Evolutionary conservation across 2,797 vertebrate species (phyloP).

Genomic region (Hybognathus amarus): DNA sequence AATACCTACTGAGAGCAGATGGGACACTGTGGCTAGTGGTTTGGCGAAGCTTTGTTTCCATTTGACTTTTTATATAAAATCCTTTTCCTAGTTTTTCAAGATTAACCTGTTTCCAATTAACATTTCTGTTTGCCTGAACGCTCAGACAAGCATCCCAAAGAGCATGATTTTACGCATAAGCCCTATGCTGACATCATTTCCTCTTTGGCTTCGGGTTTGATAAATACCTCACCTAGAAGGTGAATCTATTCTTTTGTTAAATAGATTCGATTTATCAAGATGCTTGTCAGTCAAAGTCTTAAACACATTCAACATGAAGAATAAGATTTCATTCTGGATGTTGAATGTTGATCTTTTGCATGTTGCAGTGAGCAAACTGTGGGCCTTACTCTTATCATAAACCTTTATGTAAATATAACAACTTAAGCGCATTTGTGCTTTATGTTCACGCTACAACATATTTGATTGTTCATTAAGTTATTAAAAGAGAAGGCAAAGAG

Average conservation of each 20-base stretch:
- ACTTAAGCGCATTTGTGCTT: not conserved
- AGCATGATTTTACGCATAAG: conserved; percentile 63
- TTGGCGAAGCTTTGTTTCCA: conserved; percentile 71
- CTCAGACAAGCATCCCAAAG: conserved; percentile 73
- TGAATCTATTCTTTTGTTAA: conserved; percentile 68
- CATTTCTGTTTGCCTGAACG: conserved; percentile 68
- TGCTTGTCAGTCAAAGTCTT: conserved; percentile 73
- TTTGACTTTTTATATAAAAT: conserved; percentile 54
- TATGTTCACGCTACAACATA: not conserved
- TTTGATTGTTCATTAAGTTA: conserved; percentile 6
- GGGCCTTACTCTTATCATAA: not conserved
- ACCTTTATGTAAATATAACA: not conserved
- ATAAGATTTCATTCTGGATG: not conserved
- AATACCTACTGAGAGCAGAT: conserved; percentile 16
- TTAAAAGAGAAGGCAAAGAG: conserved; percentile 24
- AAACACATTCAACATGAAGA: conserved; percentile 55
- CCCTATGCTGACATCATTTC: conserved; percentile 73
- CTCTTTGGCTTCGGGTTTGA: conserved; percentile 68
- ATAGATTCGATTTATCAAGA: conserved; percentile 78
- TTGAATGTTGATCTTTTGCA: conserved; percentile 22
- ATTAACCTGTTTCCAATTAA: conserved; percentile 64
- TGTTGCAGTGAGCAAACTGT: conserved; percentile 16
- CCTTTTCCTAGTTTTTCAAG: conserved; percentile 32
- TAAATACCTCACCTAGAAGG: conserved; percentile 73
- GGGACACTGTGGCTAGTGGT: conserved; percentile 55